phyloP scores from a whole-genome alignment of 2,797 vertebrate species.

The Oreortyx pictus region DNA sequence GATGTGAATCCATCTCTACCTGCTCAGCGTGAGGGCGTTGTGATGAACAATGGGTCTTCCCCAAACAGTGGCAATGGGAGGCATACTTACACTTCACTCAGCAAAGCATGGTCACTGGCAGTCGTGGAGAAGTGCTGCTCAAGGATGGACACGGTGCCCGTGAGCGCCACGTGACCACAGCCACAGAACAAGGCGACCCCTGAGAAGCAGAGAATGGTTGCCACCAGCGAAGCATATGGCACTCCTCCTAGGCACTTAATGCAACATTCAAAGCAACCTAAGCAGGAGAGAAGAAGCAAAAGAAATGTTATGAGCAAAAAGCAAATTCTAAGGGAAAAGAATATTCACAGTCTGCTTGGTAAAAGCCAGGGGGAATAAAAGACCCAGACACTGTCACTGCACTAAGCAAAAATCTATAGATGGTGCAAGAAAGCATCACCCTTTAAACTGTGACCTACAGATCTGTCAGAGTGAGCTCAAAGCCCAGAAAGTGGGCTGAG shows the following conservation, averaged over 20 bases:
- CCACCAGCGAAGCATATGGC: constrained; percentile 96
- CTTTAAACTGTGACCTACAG: constrained; percentile 50
- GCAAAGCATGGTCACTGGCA: constrained; percentile 88
- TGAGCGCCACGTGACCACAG: constrained; percentile 96
- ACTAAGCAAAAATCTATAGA: constrained; percentile 57
- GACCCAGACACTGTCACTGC: not conserved
- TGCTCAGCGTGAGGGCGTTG: not conserved
- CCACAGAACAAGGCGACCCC: constrained; percentile 98
- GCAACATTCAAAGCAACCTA: constrained; percentile 99
- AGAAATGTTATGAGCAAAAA: constrained; percentile 15
- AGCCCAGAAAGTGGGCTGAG: not conserved
- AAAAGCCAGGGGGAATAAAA: constrained; percentile 43
- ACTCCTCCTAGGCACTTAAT: constrained; percentile 99
- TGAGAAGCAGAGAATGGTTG: constrained; percentile 98
- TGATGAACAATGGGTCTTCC: not conserved
- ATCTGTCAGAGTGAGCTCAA: constrained; percentile 19
- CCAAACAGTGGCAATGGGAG: not conserved
- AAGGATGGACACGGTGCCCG: constrained; percentile 90
- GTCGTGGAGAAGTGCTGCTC: constrained; percentile 93
- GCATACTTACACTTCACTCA: constrained; percentile 92
- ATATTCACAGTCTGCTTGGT: not conserved
- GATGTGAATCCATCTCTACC: not conserved
- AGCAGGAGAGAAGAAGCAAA: constrained; percentile 72
- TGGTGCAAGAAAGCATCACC: constrained; percentile 53
- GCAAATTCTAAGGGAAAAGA: constrained; percentile 34